Base-by-base conservation (phyloP, 2,113 vertebrate genomes). In the Camarhynchus parvulus region DNA sequence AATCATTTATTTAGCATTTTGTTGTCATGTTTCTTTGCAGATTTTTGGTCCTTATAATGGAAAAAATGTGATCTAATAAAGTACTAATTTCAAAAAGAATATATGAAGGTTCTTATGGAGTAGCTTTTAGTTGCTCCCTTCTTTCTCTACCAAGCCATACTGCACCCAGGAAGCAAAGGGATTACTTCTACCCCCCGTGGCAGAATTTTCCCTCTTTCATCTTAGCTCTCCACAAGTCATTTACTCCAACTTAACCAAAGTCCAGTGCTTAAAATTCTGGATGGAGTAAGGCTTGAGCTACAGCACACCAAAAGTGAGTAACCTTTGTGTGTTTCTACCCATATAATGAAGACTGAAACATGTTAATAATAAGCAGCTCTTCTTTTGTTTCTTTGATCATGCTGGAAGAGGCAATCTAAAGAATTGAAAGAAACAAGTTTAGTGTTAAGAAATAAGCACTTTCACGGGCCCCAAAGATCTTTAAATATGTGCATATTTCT, bases 401-500 rank as follows among this genome's bases (percentile, higher is more conserved):
- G 25, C 46, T 83, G 49, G 33, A 88, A 79, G 73, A 80, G 6
- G 27, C 66, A 12, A 70, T 72, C 35, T 56, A 12, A 85, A 73
- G 82, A 69, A 53, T 25, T 35, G 27, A 88, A 92, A 91, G 31
- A 88, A 74, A n/a, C 12, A 49, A 44, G 17, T 64, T 87, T 73
- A 49, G 18, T 46, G 23, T 79, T 79, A 87, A 82, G n/a, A 93
- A 93, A 66, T 23, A 75, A 80, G 8, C 15, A 41, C 35, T 83
- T 88, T 33, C n/a, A 24, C 6, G 37, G 13, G 11, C 33, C 31
- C n/a, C 58, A n/a, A 73, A 69, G 49, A 62, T 83, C 46, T 55
- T 83, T 76, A 76, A 86, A 47, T 73, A 42, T 83, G 63, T 92
- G 70, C 75, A 23, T 80, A 37, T 77, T 96, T 90, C 46, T 88